Evolutionary conservation across 2,113 vertebrate species (phyloP).

Genomic region (Embiotoca jacksoni): DNA sequence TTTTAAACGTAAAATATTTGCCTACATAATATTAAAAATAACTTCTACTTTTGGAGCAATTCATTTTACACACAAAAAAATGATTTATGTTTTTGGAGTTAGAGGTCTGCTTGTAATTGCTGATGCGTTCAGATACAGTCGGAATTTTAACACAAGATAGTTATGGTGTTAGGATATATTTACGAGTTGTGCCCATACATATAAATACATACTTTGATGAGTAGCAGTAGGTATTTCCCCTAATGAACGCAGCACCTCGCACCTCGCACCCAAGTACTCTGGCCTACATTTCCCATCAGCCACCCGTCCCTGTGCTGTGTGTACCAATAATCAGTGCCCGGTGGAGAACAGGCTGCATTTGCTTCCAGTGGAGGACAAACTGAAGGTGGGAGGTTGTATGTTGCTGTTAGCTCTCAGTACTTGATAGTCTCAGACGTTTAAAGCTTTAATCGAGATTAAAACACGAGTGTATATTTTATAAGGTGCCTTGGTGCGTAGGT

Average conservation of each 20-base stretch:
- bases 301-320: not conserved
- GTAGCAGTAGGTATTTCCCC: too few species aligned
- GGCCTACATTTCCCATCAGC: constrained; percentile 67
- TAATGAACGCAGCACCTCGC: not conserved
- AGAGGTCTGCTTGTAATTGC: not conserved
- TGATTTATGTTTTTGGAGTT: too few species aligned
- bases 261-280: rapidly evolving
- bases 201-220: too few species aligned
- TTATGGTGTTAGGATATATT: too few species aligned
- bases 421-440: not conserved
- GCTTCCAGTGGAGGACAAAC: constrained; percentile 55
- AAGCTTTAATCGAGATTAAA: not conserved
- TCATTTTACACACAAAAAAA: too few species aligned
- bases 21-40: too few species aligned
- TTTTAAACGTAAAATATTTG: too few species aligned
- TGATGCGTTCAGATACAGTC: not conserved
- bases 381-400: constrained; percentile 53
- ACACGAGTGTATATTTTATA: not conserved
- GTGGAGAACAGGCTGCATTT: constrained; percentile 17
- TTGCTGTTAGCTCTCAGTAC: not conserved
- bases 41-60: too few species aligned
- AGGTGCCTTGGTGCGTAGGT: too few species aligned
- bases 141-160: not conserved
- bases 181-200: too few species aligned
- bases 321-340: constrained; percentile 51